These are phyloP conservation scores for Acrocephalus arundinaceus DNA, from an alignment of 2,113 vertebrate species.

Conservation along the genomic window DNA sequence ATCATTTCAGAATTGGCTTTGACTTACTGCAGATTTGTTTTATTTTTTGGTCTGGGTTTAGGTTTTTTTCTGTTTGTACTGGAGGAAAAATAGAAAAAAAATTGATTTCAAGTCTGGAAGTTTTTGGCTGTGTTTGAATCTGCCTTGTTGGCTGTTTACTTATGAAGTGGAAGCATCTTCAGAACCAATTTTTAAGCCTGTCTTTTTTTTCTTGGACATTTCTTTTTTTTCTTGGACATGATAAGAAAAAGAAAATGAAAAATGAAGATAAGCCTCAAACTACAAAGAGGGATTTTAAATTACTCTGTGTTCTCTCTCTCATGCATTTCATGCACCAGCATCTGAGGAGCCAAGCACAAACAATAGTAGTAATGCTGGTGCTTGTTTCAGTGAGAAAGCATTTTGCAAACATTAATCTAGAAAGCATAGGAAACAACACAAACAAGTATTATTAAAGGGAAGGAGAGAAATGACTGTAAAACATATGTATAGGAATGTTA, in stretches of 20 bases:
- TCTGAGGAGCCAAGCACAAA: background rate
- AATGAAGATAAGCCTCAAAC: slow-evolving; percentile 13
- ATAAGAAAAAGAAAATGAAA: slow-evolving; percentile 34
- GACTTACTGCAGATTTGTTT: background rate
- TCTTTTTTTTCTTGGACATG: background rate
- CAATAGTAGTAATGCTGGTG: background rate
- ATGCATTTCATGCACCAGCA: slow-evolving; percentile 28
- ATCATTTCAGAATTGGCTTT: slow-evolving; percentile 23
- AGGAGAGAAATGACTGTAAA: background rate
- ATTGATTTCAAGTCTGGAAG: background rate
- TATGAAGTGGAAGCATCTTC: slow-evolving; percentile 16
- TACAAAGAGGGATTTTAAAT: background rate
- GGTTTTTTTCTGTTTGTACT: background rate
- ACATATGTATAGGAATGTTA: background rate
- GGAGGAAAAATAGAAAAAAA: background rate
- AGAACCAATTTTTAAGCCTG: slow-evolving; percentile 34
- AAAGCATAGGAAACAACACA: background rate
- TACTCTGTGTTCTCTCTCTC: background rate
- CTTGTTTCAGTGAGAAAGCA: background rate
- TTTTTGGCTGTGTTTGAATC: slow-evolving; percentile 2
- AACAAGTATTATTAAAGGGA: background rate
- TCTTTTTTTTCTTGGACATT: background rate
- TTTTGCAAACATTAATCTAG: background rate
- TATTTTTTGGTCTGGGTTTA: background rate
- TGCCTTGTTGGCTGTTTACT: slow-evolving; percentile 9